Base-by-base conservation (phyloP, 2,113 vertebrate species). In the Arothron firmamentum region DNA sequence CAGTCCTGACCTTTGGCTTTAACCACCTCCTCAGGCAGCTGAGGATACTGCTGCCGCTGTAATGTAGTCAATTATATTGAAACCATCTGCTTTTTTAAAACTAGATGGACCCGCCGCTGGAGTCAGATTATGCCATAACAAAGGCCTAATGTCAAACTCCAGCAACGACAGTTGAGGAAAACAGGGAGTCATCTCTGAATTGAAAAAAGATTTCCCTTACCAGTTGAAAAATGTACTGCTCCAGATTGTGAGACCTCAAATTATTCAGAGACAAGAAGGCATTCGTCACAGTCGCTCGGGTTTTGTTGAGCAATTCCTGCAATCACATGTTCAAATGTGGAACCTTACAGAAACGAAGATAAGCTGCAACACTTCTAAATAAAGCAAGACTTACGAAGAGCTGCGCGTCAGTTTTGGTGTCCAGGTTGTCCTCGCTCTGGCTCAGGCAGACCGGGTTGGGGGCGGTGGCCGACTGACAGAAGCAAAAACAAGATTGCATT, bases 251-350 rank as follows among this genome's bases (percentile, higher is more conserved):
- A 23, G 20, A 6, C 14, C 0, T 51, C 9, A 82, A 67, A 28
- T 14, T 59, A 62, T 86, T 74, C 56, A 84, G 23, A 0, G 38
- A 12, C 49, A 14, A 0, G 41, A 80, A 81, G 25, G 79, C 71
- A 3, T 1, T 0, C 0, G 63, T 38, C 5, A 85, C 63, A 2
- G 64, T 70, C 4, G 8, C 18, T 75, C 79, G 71, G 72, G 55
- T 80, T 56, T 62, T 73, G 62, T 82, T 81, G 0, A 87, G 77
- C 67, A 88, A 2, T 1, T 58, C 56, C 88, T 89, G 76, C 56
- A 47, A 45, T 6, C 6, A 7, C 15, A 17, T 16, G 45, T 16
- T 47, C 45, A 70, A 9, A 69, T 6, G 66, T 34, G 3, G 52
- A 16, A 9, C 45, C 20, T 28, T 15, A 14, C 4, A 67, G 43